Percentiles rank a stretch among this genome's conserved stretches.
Conservation (phyloP, 2,797 vertebrate species). For the Craterocephalus amniculus region DNA sequence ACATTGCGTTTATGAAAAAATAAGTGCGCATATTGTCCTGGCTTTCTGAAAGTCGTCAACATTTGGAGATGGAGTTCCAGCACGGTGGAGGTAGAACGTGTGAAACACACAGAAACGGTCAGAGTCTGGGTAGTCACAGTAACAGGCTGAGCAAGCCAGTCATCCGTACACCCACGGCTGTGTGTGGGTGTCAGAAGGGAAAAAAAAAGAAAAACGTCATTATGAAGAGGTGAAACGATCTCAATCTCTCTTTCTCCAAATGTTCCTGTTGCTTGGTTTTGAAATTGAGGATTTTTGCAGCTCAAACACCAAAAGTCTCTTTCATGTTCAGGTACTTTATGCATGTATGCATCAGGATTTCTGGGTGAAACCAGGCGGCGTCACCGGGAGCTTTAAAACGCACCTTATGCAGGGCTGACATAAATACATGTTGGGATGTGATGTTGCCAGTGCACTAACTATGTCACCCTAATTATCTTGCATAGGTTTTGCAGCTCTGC, state of each 20-base stretch:
- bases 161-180: conserved; percentile 72
- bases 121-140: conserved; percentile 51
- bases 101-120: conserved; percentile 28
- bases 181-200: conserved; percentile 65
- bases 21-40: conserved; percentile 11
- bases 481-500: conserved; percentile 54
- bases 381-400: background rate
- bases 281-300: background rate
- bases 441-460: conserved; percentile 42
- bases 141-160: conserved; percentile 68
- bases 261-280: conserved; percentile 49
- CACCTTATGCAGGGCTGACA: background rate
- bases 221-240: conserved; percentile 69
- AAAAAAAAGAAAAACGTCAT: conserved; percentile 58
- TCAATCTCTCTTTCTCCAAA: conserved; percentile 58
- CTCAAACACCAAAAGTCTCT: conserved; percentile 8
- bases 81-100: conserved; percentile 26
- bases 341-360: conserved; percentile 1
- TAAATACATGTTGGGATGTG: conserved; percentile 31
- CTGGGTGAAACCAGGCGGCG: background rate
- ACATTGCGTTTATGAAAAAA: conserved; percentile 7
- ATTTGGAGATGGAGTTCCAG: conserved; percentile 34
- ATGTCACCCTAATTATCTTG: conserved; percentile 61
- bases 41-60: conserved; percentile 15
- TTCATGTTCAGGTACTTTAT: background rate